Percentiles rank a stretch among this genome's conserved stretches.
Conservation (phyloP, 2,797 vertebrate genomes). For the Crocodylus rhombifer region DNA sequence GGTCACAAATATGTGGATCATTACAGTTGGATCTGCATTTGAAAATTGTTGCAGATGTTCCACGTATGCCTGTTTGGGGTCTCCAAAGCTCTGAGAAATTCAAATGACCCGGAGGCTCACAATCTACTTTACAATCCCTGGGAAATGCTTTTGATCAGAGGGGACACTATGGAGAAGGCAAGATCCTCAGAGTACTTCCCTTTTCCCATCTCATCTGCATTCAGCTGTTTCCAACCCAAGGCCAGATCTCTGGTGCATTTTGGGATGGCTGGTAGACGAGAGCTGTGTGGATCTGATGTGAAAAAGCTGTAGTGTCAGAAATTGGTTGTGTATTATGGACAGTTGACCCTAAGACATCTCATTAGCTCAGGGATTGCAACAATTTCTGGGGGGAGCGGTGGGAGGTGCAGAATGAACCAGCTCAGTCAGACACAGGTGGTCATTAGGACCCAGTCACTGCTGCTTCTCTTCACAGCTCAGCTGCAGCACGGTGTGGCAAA, state of each 20-base stretch:
- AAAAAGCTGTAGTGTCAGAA: neutral
- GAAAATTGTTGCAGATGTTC: fast-evolving
- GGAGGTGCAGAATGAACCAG: too few relatives aligned
- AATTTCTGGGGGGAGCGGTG: too few relatives aligned
- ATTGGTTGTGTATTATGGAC: neutral
- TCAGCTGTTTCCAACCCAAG: neutral
- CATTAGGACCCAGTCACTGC: too few relatives aligned
- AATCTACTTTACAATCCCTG: fast-evolving
- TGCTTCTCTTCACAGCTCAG: too few relatives aligned
- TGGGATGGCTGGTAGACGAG: neutral
- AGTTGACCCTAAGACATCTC: neutral
- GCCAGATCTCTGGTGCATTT: too few relatives aligned
- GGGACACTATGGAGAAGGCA: fast-evolving
- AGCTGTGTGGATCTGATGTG: fast-evolving
- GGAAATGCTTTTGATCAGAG: fast-evolving
- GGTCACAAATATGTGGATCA: fast-evolving
- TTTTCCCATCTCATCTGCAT: neutral
- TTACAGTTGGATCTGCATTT: fast-evolving
- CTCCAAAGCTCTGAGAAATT: neutral
- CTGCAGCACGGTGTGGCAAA: too few relatives aligned
- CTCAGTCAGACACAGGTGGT: too few relatives aligned
- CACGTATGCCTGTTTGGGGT: fast-evolving
- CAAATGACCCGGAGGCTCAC: fast-evolving
- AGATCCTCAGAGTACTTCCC: neutral
- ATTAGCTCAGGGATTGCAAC: neutral